These are phyloP conservation scores for Gallinago stenura DNA, from an alignment of 2,797 vertebrate genomes.

Conservation along the genomic window DNA sequence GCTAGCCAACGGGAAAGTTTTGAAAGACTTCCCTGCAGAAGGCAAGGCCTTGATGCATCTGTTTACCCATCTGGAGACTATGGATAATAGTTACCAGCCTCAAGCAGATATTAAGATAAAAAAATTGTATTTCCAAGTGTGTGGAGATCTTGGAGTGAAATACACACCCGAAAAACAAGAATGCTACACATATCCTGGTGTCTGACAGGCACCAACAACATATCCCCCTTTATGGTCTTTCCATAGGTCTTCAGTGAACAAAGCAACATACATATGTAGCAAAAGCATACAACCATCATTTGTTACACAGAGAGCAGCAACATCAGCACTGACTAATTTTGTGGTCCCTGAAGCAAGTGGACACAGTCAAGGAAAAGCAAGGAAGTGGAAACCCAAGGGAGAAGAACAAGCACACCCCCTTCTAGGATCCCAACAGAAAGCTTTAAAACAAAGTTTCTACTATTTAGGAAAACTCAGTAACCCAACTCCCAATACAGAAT, in stretches of 20 bases:
- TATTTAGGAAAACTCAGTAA: background rate
- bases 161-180: background rate
- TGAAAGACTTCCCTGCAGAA: background rate
- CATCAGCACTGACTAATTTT: background rate
- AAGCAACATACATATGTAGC: background rate
- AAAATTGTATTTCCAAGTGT: background rate
- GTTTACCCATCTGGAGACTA: background rate
- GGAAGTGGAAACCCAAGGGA: background rate
- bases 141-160: background rate
- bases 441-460: background rate
- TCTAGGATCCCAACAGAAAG: background rate
- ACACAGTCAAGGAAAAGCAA: background rate
- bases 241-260: background rate
- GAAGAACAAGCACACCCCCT: background rate
- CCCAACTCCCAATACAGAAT: background rate
- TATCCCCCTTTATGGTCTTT: background rate
- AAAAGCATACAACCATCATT: background rate
- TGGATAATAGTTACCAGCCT: background rate
- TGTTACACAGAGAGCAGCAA: background rate
- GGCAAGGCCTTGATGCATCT: background rate
- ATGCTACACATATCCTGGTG: background rate
- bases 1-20: background rate
- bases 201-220: background rate
- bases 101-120: background rate
- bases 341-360: background rate